Conservation (phyloP, 1,140 invertebrate genomes). For the Scaptomyza montana region DNA sequence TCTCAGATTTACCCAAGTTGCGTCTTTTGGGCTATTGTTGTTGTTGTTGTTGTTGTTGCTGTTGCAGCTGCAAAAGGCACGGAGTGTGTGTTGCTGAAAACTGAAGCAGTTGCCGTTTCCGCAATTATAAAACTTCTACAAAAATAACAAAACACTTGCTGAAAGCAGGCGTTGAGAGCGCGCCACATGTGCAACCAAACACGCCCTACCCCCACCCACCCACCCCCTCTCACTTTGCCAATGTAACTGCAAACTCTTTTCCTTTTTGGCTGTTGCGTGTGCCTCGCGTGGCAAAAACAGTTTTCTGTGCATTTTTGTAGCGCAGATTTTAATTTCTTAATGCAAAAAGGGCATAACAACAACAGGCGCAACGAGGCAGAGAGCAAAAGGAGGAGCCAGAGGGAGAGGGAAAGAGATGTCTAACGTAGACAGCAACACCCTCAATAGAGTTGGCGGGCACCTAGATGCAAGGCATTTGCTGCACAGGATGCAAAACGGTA, state of each 20-base stretch:
- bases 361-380: neutral
- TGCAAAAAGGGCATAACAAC: constrained; percentile 69
- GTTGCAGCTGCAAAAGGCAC: constrained; percentile 17
- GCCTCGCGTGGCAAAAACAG: constrained; percentile 24
- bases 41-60: constrained; percentile 12
- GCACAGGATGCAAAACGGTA: constrained; percentile 2
- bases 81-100: constrained; percentile 23
- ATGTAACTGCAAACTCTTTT: neutral
- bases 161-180: constrained; percentile 37
- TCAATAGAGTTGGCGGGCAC: constrained; percentile 4
- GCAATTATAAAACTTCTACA: constrained; percentile 79
- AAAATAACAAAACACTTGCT: constrained; percentile 78
- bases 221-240: too few species aligned
- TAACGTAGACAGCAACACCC: constrained; percentile 9
- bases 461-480: constrained; percentile 10
- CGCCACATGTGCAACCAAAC: constrained; percentile 57
- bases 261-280: constrained; percentile 4
- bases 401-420: neutral
- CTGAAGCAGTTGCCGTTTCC: constrained; percentile 76
- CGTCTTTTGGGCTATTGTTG: constrained; percentile 27
- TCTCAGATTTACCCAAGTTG: constrained; percentile 35
- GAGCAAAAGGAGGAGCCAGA: neutral
- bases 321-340: constrained; percentile 81
- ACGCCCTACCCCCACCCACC: neutral
- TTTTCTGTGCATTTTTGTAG: constrained; percentile 63